phyloP scores from a whole-genome alignment of 2,797 vertebrate species.

The Microctenopoma stevenorrisi region DNA sequence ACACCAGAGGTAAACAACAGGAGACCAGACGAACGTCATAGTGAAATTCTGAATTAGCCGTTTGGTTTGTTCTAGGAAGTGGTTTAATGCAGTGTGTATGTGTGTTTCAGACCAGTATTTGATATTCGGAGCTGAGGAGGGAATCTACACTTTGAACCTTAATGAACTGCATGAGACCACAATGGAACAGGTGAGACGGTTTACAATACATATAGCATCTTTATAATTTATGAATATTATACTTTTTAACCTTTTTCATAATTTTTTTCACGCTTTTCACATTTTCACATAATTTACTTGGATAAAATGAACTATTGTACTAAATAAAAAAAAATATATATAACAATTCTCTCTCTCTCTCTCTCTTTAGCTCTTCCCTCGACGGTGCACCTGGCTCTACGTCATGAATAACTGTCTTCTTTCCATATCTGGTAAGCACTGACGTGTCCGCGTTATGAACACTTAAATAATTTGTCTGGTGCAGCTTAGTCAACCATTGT shows the following conservation, averaged over 20 bases:
- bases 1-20: constrained; percentile 89
- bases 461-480: neutral
- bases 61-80: neutral
- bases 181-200: constrained; percentile 92
- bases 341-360: neutral
- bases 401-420: constrained; percentile 98
- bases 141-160: constrained; percentile 98
- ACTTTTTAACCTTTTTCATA: no score
- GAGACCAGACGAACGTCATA: neutral
- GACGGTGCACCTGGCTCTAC: constrained; percentile 96
- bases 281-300: no score
- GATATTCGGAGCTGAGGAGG: constrained; percentile 98
- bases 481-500: neutral
- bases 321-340: neutral
- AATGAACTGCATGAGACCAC: constrained; percentile 99
- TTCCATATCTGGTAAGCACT: constrained; percentile 94
- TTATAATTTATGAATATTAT: neutral
- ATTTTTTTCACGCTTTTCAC: no score
- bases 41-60: neutral
- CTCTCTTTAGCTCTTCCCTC: constrained; percentile 90
- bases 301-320: neutral
- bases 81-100: neutral
- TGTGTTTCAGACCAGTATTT: constrained; percentile 93
- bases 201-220: neutral
- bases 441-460: neutral